Conservation (phyloP, 2,888 invertebrate species). For the Rotaria macrura region DNA sequence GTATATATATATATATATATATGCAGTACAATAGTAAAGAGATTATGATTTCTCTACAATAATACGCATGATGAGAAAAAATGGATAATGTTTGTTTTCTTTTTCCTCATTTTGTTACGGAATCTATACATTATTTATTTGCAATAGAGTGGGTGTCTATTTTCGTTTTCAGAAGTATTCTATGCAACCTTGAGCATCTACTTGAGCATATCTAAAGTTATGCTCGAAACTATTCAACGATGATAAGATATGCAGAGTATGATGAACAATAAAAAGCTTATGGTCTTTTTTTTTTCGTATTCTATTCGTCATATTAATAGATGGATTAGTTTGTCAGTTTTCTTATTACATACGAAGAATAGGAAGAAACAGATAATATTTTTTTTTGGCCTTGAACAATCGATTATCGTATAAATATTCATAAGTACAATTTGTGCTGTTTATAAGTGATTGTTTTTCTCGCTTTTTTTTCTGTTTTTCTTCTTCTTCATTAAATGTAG, state of each 20-base stretch:
- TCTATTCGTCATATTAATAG: no score
- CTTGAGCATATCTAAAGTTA: no score
- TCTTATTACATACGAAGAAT: not conserved
- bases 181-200: no score
- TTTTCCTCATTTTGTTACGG: not conserved
- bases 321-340: not conserved
- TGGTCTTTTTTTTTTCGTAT: no score
- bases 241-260: not conserved
- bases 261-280: no score
- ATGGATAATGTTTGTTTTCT: not conserved
- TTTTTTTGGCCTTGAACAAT: not conserved
- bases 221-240: not conserved
- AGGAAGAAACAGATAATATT: no score
- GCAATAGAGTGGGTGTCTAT: not conserved
- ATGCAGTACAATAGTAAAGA: no score
- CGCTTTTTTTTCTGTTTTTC: not conserved
- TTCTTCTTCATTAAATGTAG: not conserved
- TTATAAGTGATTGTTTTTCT: not conserved
- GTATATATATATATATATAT: no score
- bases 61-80: not conserved
- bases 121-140: not conserved
- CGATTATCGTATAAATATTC: not conserved
- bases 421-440: not conserved
- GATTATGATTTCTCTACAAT: no score
- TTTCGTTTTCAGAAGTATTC: no score